phyloP scores from a whole-genome alignment of 2,113 vertebrate genomes.

The Aegotheles bennettii region DNA sequence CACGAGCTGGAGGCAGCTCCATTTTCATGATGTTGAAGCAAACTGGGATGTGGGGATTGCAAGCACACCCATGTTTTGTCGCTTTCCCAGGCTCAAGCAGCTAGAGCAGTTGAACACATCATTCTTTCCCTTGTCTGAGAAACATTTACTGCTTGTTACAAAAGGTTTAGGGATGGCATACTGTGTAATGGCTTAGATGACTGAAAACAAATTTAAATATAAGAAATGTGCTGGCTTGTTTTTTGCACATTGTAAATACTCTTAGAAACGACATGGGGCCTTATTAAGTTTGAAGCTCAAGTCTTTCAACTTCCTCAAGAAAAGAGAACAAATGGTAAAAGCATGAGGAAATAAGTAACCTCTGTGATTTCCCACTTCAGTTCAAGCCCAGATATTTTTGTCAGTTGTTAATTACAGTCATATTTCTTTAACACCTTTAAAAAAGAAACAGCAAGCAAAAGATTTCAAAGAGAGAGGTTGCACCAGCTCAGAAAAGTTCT shows the following conservation, averaged over 20 bases:
- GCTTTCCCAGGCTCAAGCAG: slow-evolving; percentile 55
- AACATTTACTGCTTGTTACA: slow-evolving; percentile 72
- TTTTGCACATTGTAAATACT: slow-evolving; percentile 76
- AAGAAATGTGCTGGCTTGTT: slow-evolving; percentile 74
- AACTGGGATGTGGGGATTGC: slow-evolving; percentile 24
- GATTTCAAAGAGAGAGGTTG: slow-evolving; percentile 75
- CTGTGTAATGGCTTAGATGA: slow-evolving; percentile 76
- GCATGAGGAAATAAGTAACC: slow-evolving; percentile 87
- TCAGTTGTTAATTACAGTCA: slow-evolving; percentile 97
- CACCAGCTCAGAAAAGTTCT: slow-evolving; percentile 31
- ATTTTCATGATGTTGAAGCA: not conserved
- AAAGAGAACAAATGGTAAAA: slow-evolving; percentile 87
- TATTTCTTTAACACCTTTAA: slow-evolving; percentile 87
- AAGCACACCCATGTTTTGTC: slow-evolving; percentile 68
- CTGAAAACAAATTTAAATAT: slow-evolving; percentile 84
- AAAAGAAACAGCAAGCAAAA: slow-evolving; percentile 79
- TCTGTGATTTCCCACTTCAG: slow-evolving; percentile 93
- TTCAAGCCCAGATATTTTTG: slow-evolving; percentile 92
- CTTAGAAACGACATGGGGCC: slow-evolving; percentile 75
- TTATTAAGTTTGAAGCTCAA: slow-evolving; percentile 81
- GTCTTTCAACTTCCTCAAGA: slow-evolving; percentile 77
- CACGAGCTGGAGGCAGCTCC: not conserved
- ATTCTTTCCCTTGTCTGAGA: slow-evolving; percentile 69
- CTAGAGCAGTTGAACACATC: slow-evolving; percentile 70
- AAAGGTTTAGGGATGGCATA: slow-evolving; percentile 73